phyloP scores from a whole-genome alignment of 1,140 invertebrate genomes.

The Lycorma delicatula region DNA sequence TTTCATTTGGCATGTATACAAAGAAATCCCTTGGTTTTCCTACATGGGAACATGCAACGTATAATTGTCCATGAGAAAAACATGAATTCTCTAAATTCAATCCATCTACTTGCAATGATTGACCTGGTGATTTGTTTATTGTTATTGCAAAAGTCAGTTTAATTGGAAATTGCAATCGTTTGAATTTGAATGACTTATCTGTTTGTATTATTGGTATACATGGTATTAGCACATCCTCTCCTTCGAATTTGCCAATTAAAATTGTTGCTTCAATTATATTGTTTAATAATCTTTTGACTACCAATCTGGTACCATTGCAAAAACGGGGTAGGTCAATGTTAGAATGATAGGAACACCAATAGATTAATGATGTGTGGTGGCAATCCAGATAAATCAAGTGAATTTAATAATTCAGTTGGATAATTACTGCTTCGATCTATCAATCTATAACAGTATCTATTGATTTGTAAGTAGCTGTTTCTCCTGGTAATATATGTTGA shows the following conservation, averaged over 20 bases:
- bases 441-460: conserved; percentile 8
- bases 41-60: no score
- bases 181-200: conserved; percentile 33
- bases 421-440: conserved; percentile 12
- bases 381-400: conserved; percentile 13
- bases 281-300: conserved; percentile 25
- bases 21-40: no score
- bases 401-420: conserved; percentile 13
- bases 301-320: conserved; percentile 30
- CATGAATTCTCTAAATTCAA: conserved; percentile 23
- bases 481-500: no score
- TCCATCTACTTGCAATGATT: conserved; percentile 32
- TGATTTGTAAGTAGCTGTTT: no score
- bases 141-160: conserved; percentile 41
- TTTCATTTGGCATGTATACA: no score
- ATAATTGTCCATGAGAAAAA: no score
- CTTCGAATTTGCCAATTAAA: conserved; percentile 27
- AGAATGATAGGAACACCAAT: conserved; percentile 5
- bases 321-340: conserved; percentile 26
- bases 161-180: conserved; percentile 43
- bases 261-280: conserved; percentile 31
- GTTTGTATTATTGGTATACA: conserved; percentile 30
- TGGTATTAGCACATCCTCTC: conserved; percentile 30
- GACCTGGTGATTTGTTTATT: conserved; percentile 46
- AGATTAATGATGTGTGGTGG: neutral